Evolutionary conservation across 2,888 invertebrate species (phyloP), one percentile per base, ranked within the genome.

Genomic region (Dusona sp.): DNA sequence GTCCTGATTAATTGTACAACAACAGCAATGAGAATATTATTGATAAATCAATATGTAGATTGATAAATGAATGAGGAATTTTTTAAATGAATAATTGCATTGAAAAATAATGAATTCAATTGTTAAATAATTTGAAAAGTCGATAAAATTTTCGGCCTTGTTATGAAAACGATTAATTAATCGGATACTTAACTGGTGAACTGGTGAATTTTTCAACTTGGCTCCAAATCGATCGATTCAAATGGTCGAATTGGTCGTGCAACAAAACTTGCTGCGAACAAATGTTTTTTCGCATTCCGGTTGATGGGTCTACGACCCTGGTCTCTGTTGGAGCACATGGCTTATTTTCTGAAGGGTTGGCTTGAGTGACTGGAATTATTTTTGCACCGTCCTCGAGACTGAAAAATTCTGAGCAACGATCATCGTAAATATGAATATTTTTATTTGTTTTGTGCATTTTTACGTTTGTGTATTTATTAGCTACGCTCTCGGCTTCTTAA

Each of bases 241-340:
- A 91, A 7, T 90, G 89, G 78, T 95, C 94, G 89, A 97, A 97
- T 73, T 95, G 95, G 36, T 97, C 96, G 84, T 96, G 94, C 85
- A 97, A 97, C 45, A 97, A 94, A 48, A 96, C 91, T 88, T 96
- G 95, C 0, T 96, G 96, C 33, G 94, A 94, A 90, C 96, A 96
- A 54, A 95, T 92, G 33, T 94, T 94, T 0, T 94, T 94, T 22
- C 92, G 16, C 94, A 16, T 36, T 86, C 84, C 94, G 91, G 88
- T 95, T 94, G 22, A 77, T 81, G 42, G 61, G 64, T 90, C 88
- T 19, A 88, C 88, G 64, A 94, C 91, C 19, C 89, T 92, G 22
- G 92, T 90, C 0, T 87, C 79, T 4, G 91, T 88, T 2, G 36
- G 61, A 36, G 83, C 42, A 75, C 90, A 88, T 13, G 54, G 11